Base-by-base conservation (phyloP, 2,888 invertebrate species). In the Tetragonula carbonaria region DNA sequence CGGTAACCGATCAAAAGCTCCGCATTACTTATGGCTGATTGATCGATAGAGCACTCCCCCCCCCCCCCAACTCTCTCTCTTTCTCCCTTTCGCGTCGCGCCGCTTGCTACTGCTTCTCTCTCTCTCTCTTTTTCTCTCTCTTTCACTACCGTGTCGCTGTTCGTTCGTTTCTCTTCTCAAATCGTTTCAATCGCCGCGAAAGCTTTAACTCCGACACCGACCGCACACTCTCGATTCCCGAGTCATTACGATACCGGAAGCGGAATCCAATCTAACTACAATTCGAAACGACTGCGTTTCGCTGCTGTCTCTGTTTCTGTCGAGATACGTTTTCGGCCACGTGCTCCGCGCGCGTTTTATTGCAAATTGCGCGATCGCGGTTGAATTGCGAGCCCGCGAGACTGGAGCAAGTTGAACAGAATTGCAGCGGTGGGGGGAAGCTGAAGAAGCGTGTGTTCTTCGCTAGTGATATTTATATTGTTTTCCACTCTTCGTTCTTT, bases 11-110 rank as follows among this genome's bases (percentile, higher is more conserved):
- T 90, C 90, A 89, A 90, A 90, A 90, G 91, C 89, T 83, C 91
- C 87, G 90, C 91, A 91, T 91, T 91, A 90, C 91, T 91, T 90
- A 90, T 90, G 89, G 91, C 86, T 89, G 91, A 91, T 91, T 91
- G 91, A 91, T 91, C 91, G 91, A 91, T 91, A 91, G 90, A 88
- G 70, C 65, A 45, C 18, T 28, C 63, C 68, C 57, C 66, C 28
- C 53, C 55, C 16, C 50, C 23, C 23, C 23, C 23, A 23, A 4
- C 18, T 18, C 50, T 38, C 68, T 72, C 65, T 33, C 50, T 70
- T 55, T 16, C 5, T 53, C 1, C 2, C 33, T 6, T 23, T 51
- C 18, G 45, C 59, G 18, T 21, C 62, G 51, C 63, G 55, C 23
- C 28, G 23, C 16, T 50, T 28, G 23, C 62, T 62, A 23, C 23